Conservation (phyloP, 2,113 vertebrate genomes). For the Istiophorus platypterus region DNA sequence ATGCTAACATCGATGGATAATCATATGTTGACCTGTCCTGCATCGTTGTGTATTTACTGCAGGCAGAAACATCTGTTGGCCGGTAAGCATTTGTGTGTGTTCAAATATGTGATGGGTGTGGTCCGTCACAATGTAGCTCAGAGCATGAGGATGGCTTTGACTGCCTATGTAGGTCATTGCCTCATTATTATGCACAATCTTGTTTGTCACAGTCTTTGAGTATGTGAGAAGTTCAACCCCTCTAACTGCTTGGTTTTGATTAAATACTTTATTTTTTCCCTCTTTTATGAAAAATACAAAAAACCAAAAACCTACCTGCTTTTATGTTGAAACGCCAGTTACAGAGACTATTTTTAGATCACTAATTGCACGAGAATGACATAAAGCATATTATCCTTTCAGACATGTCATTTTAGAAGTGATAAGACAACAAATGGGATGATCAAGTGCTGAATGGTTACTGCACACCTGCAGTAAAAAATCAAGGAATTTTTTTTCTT, state of each 20-base stretch:
- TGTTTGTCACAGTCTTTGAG: background rate
- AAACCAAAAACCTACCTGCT: no score
- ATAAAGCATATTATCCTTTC: background rate
- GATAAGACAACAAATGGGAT: background rate
- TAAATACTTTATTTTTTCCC: background rate
- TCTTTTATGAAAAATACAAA: background rate
- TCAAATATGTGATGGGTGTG: constrained; percentile 1
- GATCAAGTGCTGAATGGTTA: constrained; percentile 12
- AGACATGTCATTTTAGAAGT: background rate
- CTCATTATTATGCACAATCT: background rate
- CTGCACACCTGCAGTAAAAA: constrained; percentile 14
- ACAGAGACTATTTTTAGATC: background rate
- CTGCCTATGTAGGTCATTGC: constrained; percentile 4
- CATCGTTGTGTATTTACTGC: constrained; percentile 19
- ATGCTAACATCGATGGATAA: background rate
- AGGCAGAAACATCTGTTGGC: constrained; percentile 42
- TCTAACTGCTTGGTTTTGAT: background rate
- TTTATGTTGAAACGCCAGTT: background rate
- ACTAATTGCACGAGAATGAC: background rate
- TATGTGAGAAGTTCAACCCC: background rate
- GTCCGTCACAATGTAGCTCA: constrained; percentile 9
- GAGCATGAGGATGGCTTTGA: background rate
- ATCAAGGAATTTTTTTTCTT: background rate
- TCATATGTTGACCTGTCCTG: constrained; percentile 14
- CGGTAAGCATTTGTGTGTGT: constrained; percentile 4